phyloP scores from a whole-genome alignment of 30 jellyfish, hydroid and myxozoan species.

The Rhopilema esculentum region DNA sequence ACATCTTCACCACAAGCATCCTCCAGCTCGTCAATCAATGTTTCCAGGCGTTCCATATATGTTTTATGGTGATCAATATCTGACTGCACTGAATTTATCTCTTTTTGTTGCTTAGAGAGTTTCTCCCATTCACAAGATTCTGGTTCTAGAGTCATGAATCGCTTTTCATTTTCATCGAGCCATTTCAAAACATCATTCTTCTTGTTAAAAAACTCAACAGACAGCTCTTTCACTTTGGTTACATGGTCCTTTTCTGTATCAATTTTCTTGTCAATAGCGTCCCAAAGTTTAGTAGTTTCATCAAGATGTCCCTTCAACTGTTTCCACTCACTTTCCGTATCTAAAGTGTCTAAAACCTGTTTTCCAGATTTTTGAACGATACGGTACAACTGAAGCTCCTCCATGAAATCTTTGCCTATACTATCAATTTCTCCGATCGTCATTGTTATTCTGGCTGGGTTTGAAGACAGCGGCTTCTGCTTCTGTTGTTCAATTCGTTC shows the following conservation, averaged over 20 bases:
- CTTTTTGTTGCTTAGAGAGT: slow-evolving; percentile 87
- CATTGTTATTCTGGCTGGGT: slow-evolving; percentile 82
- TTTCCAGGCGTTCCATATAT: slow-evolving; percentile 56
- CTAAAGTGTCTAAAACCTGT: slow-evolving; percentile 74
- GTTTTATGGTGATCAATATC: slow-evolving; percentile 78
- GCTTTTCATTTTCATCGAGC: slow-evolving; percentile 77
- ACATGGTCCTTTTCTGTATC: slow-evolving; percentile 83
- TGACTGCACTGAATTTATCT: slow-evolving; percentile 82
- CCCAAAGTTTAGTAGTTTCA: slow-evolving; percentile 78
- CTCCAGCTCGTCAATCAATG: slow-evolving; percentile 64
- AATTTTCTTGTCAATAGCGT: slow-evolving; percentile 56
- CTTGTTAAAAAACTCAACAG: slow-evolving; percentile 70
- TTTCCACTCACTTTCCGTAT: slow-evolving; percentile 72
- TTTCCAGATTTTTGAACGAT: slow-evolving; percentile 66
- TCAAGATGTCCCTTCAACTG: slow-evolving; percentile 76
- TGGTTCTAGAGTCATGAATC: slow-evolving; percentile 76
- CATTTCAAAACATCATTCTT: slow-evolving; percentile 66
- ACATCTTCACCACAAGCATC: slow-evolving; percentile 86
- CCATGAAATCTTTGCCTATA: slow-evolving; percentile 84
- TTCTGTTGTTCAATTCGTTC: slow-evolving; percentile 81
- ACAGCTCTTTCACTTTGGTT: slow-evolving; percentile 47
- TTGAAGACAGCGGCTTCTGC: slow-evolving; percentile 85
- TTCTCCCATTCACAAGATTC: slow-evolving; percentile 79
- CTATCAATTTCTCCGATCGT: slow-evolving; percentile 76
- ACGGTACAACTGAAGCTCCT: slow-evolving; percentile 75